Evolutionary conservation across 2,888 invertebrate species (phyloP).

Genomic region (Gari tellinella): DNA sequence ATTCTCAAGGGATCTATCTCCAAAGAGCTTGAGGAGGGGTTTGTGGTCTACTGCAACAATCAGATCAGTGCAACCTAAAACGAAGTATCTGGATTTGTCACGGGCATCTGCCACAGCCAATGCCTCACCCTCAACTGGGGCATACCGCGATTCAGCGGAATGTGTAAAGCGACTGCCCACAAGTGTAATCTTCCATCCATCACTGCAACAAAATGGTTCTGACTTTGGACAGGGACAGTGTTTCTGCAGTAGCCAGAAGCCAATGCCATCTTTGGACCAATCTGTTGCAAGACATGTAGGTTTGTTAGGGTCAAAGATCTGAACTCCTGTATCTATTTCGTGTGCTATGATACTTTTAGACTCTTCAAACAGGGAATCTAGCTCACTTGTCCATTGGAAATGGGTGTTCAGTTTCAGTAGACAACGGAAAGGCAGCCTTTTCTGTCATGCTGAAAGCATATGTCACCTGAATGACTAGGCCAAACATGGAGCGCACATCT

Average conservation of each 20-base stretch:
- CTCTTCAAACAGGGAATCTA: slow-evolving; percentile 22
- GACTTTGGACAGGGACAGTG: slow-evolving; percentile 39
- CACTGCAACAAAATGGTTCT: slow-evolving; percentile 48
- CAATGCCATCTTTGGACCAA: too few relatives aligned
- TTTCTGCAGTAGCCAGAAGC: too few relatives aligned
- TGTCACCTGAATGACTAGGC: too few relatives aligned
- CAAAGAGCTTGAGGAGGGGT: too few relatives aligned
- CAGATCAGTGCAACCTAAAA: too few relatives aligned
- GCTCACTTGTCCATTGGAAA: slow-evolving; percentile 32
- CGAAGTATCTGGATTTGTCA: slow-evolving; percentile 38
- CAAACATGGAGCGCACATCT: too few relatives aligned
- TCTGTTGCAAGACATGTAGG: too few relatives aligned
- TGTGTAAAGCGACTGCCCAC: too few relatives aligned
- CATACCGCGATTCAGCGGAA: too few relatives aligned
- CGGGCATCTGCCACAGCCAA: slow-evolving; percentile 43
- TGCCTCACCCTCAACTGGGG: slow-evolving; percentile 43
- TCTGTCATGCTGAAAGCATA: slow-evolving; percentile 56
- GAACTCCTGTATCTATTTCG: slow-evolving; percentile 66
- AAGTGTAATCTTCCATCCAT: too few relatives aligned
- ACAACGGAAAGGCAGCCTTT: too few relatives aligned
- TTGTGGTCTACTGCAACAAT: too few relatives aligned
- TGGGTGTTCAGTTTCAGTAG: slow-evolving; percentile 39
- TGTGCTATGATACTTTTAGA: slow-evolving; percentile 36
- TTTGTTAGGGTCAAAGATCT: slow-evolving; percentile 66
- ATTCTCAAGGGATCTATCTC: slow-evolving; percentile 46